Conservation (phyloP, 2,888 invertebrate genomes). For the Ecliptopera silaceata region DNA sequence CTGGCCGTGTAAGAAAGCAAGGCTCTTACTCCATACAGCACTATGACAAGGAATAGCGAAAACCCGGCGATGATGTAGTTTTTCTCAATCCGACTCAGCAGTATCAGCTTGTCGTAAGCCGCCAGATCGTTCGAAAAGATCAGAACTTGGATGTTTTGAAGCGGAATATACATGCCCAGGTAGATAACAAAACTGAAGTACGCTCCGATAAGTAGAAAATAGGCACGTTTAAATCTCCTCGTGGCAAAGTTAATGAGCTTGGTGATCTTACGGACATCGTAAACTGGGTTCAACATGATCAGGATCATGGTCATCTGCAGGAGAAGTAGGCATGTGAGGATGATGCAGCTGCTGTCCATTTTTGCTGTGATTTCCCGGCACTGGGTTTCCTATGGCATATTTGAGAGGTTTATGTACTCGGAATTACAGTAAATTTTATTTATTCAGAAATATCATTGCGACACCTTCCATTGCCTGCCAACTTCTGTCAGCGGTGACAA, state of each 20-base stretch:
- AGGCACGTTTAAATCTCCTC: constrained; percentile 42
- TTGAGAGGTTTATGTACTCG: constrained; percentile 17
- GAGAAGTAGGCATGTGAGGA: constrained; percentile 55
- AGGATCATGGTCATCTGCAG: constrained; percentile 63
- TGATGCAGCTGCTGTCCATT: constrained; percentile 59
- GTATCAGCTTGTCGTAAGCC: constrained; percentile 53
- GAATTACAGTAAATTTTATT: constrained; percentile 5
- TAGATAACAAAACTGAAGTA: constrained; percentile 61
- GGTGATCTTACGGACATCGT: constrained; percentile 58
- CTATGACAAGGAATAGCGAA: constrained; percentile 65
- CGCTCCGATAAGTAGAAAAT: constrained; percentile 36
- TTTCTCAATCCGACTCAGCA: constrained; percentile 60
- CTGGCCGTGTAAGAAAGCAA: constrained; percentile 58
- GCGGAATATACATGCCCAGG: constrained; percentile 62
- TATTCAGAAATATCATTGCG: constrained; percentile 28
- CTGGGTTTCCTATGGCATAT: constrained; percentile 45
- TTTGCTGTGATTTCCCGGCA: constrained; percentile 35
- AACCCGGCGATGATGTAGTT: constrained; percentile 70
- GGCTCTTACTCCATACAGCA: constrained; percentile 57
- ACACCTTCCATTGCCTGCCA: constrained; percentile 40
- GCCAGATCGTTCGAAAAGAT: constrained; percentile 44
- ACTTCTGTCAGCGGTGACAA: constrained; percentile 42
- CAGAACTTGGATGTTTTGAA: constrained; percentile 54
- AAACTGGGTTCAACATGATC: constrained; percentile 63
- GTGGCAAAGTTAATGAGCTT: constrained; percentile 43